These are phyloP conservation scores for Nephrocerus scutellatus DNA, from an alignment of 2,888 invertebrate genomes.

Conservation along the genomic window DNA sequence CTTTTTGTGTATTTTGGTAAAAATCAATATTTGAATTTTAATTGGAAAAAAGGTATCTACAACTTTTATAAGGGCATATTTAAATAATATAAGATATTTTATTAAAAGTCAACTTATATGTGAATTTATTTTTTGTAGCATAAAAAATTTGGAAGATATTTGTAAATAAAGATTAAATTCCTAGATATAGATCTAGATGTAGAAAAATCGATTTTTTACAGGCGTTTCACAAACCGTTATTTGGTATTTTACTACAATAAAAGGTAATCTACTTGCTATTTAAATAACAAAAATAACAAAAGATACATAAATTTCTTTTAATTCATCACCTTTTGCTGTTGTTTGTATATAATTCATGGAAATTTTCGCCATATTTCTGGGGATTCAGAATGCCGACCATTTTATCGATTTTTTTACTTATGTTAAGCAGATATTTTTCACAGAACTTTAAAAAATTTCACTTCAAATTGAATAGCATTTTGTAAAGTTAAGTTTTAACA, in stretches of 20 bases:
- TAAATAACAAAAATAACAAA: background rate
- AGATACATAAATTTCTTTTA: constrained; percentile 16
- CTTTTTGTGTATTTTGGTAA: no score
- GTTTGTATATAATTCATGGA: constrained; percentile 46
- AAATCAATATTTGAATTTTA: no score
- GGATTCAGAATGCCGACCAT: constrained; percentile 47
- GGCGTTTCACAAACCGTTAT: no score
- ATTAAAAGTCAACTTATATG: no score
- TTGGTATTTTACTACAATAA: no score
- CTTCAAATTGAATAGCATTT: no score
- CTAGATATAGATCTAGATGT: constrained; percentile 22
- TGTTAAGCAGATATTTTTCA: constrained; percentile 5
- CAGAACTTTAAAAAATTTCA: background rate
- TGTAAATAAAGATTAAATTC: background rate
- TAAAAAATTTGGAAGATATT: background rate
- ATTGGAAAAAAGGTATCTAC: no score
- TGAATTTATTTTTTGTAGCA: no score
- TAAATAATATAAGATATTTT: no score
- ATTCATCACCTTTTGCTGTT: constrained; percentile 39
- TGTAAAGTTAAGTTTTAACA: no score
- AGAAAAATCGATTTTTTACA: constrained; percentile 32
- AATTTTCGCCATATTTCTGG: constrained; percentile 46
- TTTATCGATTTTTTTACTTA: constrained; percentile 13
- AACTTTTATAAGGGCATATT: no score
- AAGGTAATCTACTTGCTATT: background rate